Base-by-base conservation (phyloP, 2,888 invertebrate species). In the Conus canariensis region DNA sequence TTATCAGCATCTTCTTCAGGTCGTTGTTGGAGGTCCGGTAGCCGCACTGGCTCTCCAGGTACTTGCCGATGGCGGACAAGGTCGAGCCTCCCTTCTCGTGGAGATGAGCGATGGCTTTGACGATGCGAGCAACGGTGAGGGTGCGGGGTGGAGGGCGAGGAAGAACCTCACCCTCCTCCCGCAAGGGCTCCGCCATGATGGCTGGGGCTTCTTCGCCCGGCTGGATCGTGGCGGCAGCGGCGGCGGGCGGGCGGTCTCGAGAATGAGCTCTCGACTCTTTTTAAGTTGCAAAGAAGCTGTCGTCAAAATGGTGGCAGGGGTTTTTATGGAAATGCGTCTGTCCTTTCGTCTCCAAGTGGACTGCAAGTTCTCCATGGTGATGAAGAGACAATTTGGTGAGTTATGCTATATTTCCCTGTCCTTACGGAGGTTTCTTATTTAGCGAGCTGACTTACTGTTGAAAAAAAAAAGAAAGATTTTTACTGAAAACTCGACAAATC, bases 1-100 rank as follows among this genome's bases (percentile, higher is more conserved):
- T 60, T 30, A 86, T 64, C 64, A 86, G 67, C 86, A 86, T 45
- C n/a, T 60, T n/a, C 67, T 86, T 86, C 64, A 86, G 86, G n/a
- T 30, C 67, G 16, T 8, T 22, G 86, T 19, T 30, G 45, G 30
- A 30, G 25, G 45, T 67, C 45, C 22, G n/a, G 45, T 8, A 67
- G 30, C 67, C 67, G 30, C 19, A 45, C 86, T 67, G 86, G 12
- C 30, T 19, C 19, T 60, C 64, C 67, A 86, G 30, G 45, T 45
- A 5, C 45, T 86, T 86, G 64, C 67, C 22, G 64, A 86, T 86
- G 45, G 30, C 30, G 60, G 64, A 67, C 9, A 67, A 9, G 5
- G 30, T 64, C 22, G 86, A 86, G 45, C 86, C 86, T 1, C 86
- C 86, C 19, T 45, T 86, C 86, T 86, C 86, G 67, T 30, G 30